Base-by-base conservation (phyloP, 2,797 vertebrate genomes). In the Erethizon dorsatum region DNA sequence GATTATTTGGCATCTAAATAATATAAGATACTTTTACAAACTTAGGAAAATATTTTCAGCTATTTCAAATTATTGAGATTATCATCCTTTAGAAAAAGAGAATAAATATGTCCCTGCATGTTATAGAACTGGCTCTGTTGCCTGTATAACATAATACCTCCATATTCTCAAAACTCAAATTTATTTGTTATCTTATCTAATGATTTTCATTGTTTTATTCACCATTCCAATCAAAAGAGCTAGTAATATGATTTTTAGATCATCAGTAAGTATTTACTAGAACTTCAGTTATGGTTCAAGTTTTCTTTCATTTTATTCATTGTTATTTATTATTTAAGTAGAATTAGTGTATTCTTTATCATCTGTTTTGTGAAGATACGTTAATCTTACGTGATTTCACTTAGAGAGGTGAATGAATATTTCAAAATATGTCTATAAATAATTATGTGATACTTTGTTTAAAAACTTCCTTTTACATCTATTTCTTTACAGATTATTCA, bases 271-370 rank as follows among this genome's bases (percentile, higher is more conserved):
- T 65, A 94, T 88, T 75, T 83, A 88, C 31, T 67, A 79, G 18
- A 17, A 17, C 59, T 59, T 85, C 33, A 56, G 26, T 89, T n/a
- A 45, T 61, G 20, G 26, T 28, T 83, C 7, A 50, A 18, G 22
- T 52, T 59, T 63, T 82, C 33, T 82, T 92, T 95, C 20, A 71
- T 85, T 92, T 80, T 80, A 24, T 57, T 93, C 17, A 83, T 17
- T 73, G 3, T 77, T 73, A 56, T 56, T 91, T 69, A 82, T 63
- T 69, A 45, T 90, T 90, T 88, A 91, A 69, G 13, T 65, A 86
- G 57, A 83, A 14, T 8, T 47, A 56, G 26, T 22, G 6, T 26
- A 75, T 50, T 67, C 18, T 92, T 94, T 80, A 67, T 75, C 57
- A 69, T 90, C 24, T 80, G n/a, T 85, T 93, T 79, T 22, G 6